Percentiles rank a stretch among this genome's conserved stretches.
Evolutionary conservation across 1,140 invertebrate genomes (phyloP).

Genomic region (Dreissena polymorpha): DNA sequence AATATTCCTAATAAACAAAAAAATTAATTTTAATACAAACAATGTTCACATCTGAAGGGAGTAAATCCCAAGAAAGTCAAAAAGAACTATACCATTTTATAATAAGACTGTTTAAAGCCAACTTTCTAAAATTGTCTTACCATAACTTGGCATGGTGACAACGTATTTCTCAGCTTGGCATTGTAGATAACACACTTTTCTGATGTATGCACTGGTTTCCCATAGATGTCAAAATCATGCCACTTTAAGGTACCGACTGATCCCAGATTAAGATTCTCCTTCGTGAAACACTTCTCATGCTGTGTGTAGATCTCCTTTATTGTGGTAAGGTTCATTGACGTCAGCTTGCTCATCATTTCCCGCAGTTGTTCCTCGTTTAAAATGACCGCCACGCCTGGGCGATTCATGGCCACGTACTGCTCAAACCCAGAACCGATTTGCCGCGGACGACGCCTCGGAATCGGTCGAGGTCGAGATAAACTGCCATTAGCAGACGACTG

Average conservation of each 20-base stretch:
- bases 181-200: conserved; percentile 74
- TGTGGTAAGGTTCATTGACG: conserved; percentile 68
- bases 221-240: conserved; percentile 74
- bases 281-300: conserved; percentile 68
- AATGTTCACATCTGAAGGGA: too few species aligned
- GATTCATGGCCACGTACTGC: conserved; percentile 76
- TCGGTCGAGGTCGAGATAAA: conserved; percentile 68
- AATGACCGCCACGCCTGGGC: conserved; percentile 67
- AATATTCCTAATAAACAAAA: too few species aligned
- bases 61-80: too few species aligned
- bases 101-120: too few species aligned
- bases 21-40: too few species aligned
- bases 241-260: conserved; percentile 67
- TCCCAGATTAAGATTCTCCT: conserved; percentile 61
- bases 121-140: conserved; percentile 54
- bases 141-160: conserved; percentile 71
- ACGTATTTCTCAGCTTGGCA: conserved; percentile 68
- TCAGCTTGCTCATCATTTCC: conserved; percentile 70
- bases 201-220: conserved; percentile 72
- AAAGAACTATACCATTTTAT: too few species aligned
- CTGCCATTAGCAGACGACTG: conserved; percentile 65
- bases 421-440: conserved; percentile 67
- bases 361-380: conserved; percentile 68
- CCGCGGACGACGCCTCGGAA: conserved; percentile 64
- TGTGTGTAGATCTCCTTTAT: conserved; percentile 73